A percentile compares a stretch with the other conserved stretches of the same genome.
Conservation (phyloP, 2,888 invertebrate species). For the Caradrina clavipalpis region DNA sequence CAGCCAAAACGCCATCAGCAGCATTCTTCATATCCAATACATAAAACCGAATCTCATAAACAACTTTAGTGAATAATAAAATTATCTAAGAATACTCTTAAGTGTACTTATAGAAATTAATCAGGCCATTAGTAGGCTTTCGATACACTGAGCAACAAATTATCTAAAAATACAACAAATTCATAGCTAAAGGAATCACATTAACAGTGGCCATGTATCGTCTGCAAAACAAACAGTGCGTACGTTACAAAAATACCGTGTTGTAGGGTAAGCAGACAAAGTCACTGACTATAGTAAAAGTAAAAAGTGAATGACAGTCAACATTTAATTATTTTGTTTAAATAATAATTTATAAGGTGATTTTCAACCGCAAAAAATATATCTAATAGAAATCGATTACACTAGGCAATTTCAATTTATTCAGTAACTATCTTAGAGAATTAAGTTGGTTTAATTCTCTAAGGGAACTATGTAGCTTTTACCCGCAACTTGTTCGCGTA, state of each 20-base stretch:
- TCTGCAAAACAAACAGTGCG: constrained; percentile 48
- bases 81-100: constrained; percentile 1
- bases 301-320: too few species aligned
- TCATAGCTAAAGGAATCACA: constrained; percentile 41
- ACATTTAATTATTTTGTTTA: too few species aligned
- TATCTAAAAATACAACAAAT: constrained; percentile 38
- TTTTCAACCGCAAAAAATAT: too few species aligned
- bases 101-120: constrained; percentile 14
- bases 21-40: constrained; percentile 16
- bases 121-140: constrained; percentile 30
- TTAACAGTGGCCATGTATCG: constrained; percentile 46
- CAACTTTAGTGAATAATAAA: background rate
- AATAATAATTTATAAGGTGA: too few species aligned
- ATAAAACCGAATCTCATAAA: background rate
- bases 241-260: constrained; percentile 44
- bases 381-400: too few species aligned
- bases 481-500: too few species aligned
- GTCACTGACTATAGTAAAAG: too few species aligned
- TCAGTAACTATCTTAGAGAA: too few species aligned
- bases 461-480: too few species aligned
- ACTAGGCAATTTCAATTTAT: too few species aligned
- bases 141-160: constrained; percentile 11
- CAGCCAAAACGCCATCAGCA: background rate
- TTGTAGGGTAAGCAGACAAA: constrained; percentile 23
- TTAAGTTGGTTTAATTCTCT: too few species aligned